Percentiles rank a stretch among this genome's conserved stretches.
Conservation (phyloP, 2,113 vertebrate species). For the Carollia perspicillata region DNA sequence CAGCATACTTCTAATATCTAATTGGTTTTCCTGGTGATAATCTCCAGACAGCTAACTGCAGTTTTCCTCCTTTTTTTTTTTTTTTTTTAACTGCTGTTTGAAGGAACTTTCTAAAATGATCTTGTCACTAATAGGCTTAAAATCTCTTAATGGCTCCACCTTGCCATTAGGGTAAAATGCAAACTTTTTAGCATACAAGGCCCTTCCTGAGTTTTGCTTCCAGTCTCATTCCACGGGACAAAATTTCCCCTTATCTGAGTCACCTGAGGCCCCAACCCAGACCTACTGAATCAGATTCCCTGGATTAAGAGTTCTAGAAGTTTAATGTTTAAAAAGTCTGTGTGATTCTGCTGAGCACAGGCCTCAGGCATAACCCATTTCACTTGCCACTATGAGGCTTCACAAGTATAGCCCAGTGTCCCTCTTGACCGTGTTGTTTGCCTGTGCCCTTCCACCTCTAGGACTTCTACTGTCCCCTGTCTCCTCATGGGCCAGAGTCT, state of each 20-base stretch:
- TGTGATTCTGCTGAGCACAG: background rate
- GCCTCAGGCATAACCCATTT: background rate
- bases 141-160: background rate
- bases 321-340: background rate
- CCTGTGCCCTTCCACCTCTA: background rate
- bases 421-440: too few species aligned
- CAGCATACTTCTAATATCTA: background rate
- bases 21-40: background rate
- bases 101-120: conserved; percentile 38
- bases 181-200: background rate
- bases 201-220: background rate
- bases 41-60: background rate
- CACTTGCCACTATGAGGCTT: background rate
- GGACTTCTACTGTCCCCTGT: background rate
- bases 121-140: background rate
- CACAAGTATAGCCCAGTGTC: background rate
- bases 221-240: background rate
- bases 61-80: background rate
- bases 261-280: background rate
- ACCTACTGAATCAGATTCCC: background rate
- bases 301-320: background rate
- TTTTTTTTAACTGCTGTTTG: background rate
- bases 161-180: background rate
- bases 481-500: background rate
- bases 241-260: background rate